phyloP scores from a whole-genome alignment of 2,888 invertebrate genomes.

The Ormyrus thymus region DNA sequence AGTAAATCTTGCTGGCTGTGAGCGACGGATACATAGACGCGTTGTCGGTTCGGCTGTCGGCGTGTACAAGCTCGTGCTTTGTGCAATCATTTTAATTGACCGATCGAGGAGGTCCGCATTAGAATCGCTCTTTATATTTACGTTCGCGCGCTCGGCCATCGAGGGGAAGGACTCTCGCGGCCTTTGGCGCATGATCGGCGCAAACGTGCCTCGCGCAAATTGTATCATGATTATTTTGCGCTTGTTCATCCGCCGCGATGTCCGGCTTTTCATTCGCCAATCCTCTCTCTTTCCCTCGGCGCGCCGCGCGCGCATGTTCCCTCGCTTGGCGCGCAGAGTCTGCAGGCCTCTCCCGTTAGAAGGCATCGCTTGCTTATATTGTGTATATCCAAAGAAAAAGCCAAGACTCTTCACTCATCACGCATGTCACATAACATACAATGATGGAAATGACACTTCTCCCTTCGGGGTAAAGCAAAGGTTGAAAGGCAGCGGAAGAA shows the following conservation, averaged over 20 bases:
- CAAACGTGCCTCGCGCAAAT: conserved; percentile 35
- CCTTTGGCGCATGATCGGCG: not conserved
- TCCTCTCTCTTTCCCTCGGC: not conserved
- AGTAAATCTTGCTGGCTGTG: no score
- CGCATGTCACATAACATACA: conserved; percentile 56
- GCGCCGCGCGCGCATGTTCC: not conserved
- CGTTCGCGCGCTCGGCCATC: not conserved
- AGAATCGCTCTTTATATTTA: conserved; percentile 44
- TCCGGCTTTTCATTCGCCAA: conserved; percentile 27
- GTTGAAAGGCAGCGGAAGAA: conserved; percentile 55
- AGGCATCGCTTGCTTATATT: conserved; percentile 18
- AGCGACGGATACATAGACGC: not conserved
- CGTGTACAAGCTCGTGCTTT: conserved; percentile 24
- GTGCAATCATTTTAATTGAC: conserved; percentile 49
- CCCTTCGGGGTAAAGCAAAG: conserved; percentile 52
- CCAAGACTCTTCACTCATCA: conserved; percentile 52
- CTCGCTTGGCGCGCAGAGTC: not conserved
- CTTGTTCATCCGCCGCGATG: conserved; percentile 29
- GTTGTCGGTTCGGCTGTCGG: conserved; percentile 7
- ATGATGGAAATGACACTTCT: conserved; percentile 57
- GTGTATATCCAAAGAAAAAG: conserved; percentile 47
- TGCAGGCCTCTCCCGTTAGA: conserved; percentile 43
- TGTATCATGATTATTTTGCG: conserved; percentile 50
- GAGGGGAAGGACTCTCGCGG: not conserved
- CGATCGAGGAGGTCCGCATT: conserved; percentile 44